Conservation (phyloP, 37 sponge, comb jelly and placozoan genomes). For the Hormiphora californensis region DNA sequence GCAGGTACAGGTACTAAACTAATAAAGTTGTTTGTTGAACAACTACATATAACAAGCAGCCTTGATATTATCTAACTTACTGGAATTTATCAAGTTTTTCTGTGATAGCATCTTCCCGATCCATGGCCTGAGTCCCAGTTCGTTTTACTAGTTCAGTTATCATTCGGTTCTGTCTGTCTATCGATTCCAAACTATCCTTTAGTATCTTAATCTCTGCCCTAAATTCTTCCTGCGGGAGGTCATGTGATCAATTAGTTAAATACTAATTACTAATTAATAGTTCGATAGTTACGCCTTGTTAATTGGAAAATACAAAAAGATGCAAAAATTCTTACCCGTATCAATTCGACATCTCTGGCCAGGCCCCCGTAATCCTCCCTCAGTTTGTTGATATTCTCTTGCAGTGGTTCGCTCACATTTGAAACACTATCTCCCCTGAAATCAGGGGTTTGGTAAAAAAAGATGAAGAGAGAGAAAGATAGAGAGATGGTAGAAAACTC, state of each 20-base stretch:
- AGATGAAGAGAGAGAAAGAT: too few relatives aligned
- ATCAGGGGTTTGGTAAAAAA: too few relatives aligned
- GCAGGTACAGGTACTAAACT: neutral
- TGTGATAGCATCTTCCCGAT: slow-evolving; percentile 18
- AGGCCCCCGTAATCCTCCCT: slow-evolving; percentile 7
- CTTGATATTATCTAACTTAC: neutral
- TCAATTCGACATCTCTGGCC: neutral
- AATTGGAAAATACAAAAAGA: neutral
- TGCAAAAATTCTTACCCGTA: neutral
- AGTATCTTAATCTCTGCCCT: neutral
- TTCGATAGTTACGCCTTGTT: neutral
- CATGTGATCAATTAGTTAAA: too few relatives aligned
- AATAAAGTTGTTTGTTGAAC: neutral
- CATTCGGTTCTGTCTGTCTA: too few relatives aligned
- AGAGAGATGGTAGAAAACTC: too few relatives aligned
- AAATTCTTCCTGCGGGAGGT: slow-evolving; percentile 13
- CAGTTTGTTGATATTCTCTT: neutral
- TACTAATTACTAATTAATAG: neutral
- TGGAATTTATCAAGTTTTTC: slow-evolving; percentile 44
- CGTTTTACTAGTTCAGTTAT: too few relatives aligned
- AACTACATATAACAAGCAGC: neutral
- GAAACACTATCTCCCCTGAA: slow-evolving; percentile 44
- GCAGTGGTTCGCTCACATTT: neutral
- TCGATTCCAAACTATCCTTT: neutral
- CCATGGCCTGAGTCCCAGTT: too few relatives aligned